These are phyloP conservation scores for Botia kubotai DNA, from an alignment of 2,797 vertebrate genomes.

Conservation along the genomic window DNA sequence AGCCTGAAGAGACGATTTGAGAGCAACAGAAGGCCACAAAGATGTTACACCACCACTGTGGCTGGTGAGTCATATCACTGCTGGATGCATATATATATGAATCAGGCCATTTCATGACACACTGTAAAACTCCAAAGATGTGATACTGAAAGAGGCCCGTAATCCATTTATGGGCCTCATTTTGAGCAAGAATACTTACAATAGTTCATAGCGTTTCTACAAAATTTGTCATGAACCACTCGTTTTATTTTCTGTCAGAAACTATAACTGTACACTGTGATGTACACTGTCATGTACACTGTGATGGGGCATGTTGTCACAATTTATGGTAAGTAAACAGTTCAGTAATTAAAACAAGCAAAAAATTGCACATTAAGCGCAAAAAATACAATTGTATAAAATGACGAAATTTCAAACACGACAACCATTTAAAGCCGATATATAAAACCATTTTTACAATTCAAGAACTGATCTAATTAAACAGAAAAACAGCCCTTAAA, in stretches of 20 bases:
- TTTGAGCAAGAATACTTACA: background rate
- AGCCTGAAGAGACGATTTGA: constrained; percentile 26
- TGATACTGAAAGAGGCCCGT: background rate
- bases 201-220: background rate
- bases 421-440: too few relatives aligned
- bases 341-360: background rate
- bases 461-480: too few relatives aligned
- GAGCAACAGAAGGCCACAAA: constrained; percentile 14
- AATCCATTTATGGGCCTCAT: constrained; percentile 5
- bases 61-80: background rate
- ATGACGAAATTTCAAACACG: background rate
- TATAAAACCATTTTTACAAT: too few relatives aligned
- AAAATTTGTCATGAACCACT: background rate
- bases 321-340: background rate
- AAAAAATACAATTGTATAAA: background rate
- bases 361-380: background rate
- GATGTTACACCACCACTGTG: background rate
- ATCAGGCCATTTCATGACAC: background rate
- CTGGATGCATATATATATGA: background rate
- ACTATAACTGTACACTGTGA: background rate
- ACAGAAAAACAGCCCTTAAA: too few relatives aligned
- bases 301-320: background rate
- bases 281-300: background rate
- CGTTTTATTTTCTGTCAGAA: background rate
- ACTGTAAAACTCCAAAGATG: constrained; percentile 8